phyloP scores from a whole-genome alignment of 1,140 invertebrate genomes.

The Bombus picipes region DNA sequence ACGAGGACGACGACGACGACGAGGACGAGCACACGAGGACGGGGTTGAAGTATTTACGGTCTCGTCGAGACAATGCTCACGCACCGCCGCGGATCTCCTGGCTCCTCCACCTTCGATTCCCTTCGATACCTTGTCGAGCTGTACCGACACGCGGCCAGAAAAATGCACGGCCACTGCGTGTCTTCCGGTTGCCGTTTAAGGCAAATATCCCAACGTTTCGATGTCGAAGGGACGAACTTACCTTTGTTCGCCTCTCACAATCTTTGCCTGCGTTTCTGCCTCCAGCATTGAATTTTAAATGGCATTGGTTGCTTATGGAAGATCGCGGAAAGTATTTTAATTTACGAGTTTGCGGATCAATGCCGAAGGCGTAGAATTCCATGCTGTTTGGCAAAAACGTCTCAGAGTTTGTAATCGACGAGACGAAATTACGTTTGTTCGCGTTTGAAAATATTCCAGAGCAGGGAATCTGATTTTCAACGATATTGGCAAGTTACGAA shows the following conservation, averaged over 20 bases:
- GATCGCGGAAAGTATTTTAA: background rate
- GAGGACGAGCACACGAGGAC: conserved; percentile 57
- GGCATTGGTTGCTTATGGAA: background rate
- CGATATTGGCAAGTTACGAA: too few relatives aligned
- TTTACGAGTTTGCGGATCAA: background rate
- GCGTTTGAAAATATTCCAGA: too few relatives aligned
- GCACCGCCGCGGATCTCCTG: conserved; percentile 41
- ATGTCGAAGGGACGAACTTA: background rate
- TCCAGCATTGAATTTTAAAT: background rate
- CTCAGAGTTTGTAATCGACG: too few relatives aligned
- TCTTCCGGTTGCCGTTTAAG: conserved; percentile 50
- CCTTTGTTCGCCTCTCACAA: background rate
- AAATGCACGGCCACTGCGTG: conserved; percentile 9
- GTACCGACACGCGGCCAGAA: conserved; percentile 44
- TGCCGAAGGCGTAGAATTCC: too few relatives aligned
- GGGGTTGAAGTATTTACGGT: conserved; percentile 75
- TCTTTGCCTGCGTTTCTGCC: background rate
- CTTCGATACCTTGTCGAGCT: conserved; percentile 33
- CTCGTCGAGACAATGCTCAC: conserved; percentile 75
- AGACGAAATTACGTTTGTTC: too few relatives aligned
- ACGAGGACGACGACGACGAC: background rate
- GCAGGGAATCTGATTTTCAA: too few relatives aligned
- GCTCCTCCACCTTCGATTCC: conserved; percentile 43
- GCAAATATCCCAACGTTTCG: conserved; percentile 31
- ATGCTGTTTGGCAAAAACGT: too few relatives aligned